phyloP scores from a whole-genome alignment of 2,113 vertebrate species.

The Cygnus atratus region DNA sequence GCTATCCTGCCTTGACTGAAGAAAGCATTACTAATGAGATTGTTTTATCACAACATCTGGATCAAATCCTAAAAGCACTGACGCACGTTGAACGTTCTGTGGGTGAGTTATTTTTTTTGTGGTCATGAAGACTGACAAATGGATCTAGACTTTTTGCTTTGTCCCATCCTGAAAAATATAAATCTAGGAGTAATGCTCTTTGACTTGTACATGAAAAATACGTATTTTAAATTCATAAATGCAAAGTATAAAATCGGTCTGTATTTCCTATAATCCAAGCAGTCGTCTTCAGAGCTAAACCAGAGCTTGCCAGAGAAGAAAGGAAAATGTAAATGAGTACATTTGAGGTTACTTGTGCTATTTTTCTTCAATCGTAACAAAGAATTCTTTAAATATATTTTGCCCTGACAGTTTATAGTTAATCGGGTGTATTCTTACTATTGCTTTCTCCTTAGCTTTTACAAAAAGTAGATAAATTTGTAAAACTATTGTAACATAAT shows the following conservation, averaged over 20 bases:
- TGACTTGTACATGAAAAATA: neutral
- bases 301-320: neutral
- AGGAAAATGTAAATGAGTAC: neutral
- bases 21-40: constrained; percentile 82
- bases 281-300: neutral
- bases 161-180: neutral
- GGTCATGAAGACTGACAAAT: neutral
- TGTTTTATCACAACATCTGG: constrained; percentile 79
- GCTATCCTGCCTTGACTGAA: constrained; percentile 82
- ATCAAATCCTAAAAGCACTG: constrained; percentile 80
- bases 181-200: neutral
- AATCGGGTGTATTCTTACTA: neutral
- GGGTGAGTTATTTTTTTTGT: constrained; percentile 77
- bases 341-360: neutral
- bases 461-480: neutral
- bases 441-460: neutral
- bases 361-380: neutral
- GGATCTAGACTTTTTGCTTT: neutral
- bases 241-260: neutral
- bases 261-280: neutral
- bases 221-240: neutral
- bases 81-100: constrained; percentile 69
- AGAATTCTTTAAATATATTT: neutral
- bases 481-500: neutral
- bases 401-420: neutral